phyloP scores from a whole-genome alignment of 2,113 vertebrate genomes.

The Nymphicus hollandicus region DNA sequence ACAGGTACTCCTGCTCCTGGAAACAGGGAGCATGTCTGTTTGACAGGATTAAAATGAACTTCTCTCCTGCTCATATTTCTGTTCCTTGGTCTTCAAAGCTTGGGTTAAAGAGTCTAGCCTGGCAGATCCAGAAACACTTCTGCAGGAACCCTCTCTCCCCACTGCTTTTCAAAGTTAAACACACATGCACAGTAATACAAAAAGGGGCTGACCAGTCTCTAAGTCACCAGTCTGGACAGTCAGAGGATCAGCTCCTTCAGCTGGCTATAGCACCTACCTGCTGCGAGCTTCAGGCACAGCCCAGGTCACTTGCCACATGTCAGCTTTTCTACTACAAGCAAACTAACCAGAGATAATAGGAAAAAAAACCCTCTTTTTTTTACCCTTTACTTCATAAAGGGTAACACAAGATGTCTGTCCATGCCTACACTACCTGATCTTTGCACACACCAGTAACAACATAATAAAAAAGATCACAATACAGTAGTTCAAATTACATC shows the following conservation, averaged over 20 bases:
- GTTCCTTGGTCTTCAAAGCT: neutral
- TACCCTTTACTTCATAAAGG: neutral
- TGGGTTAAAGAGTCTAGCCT: neutral
- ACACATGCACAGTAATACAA: neutral
- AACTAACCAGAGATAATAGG: fast-evolving
- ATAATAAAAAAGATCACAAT: neutral
- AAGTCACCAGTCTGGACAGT: neutral
- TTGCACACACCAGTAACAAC: neutral
- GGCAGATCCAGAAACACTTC: fast-evolving
- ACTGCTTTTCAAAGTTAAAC: neutral
- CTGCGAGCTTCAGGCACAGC: neutral
- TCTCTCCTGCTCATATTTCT: neutral
- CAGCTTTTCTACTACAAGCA: neutral
- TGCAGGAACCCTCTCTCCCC: neutral
- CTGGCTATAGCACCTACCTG: neutral
- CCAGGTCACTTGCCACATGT: neutral
- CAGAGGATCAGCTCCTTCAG: neutral
- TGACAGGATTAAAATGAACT: neutral
- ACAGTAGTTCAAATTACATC: neutral
- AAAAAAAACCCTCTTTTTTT: neutral
- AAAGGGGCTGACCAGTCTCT: neutral
- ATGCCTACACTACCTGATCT: neutral
- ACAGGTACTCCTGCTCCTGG: neutral
- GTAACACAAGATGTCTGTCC: neutral
- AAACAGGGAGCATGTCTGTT: neutral